These are phyloP conservation scores for Emydoidea blandingii DNA, from an alignment of 2,797 vertebrate genomes.

Conservation along the genomic window DNA sequence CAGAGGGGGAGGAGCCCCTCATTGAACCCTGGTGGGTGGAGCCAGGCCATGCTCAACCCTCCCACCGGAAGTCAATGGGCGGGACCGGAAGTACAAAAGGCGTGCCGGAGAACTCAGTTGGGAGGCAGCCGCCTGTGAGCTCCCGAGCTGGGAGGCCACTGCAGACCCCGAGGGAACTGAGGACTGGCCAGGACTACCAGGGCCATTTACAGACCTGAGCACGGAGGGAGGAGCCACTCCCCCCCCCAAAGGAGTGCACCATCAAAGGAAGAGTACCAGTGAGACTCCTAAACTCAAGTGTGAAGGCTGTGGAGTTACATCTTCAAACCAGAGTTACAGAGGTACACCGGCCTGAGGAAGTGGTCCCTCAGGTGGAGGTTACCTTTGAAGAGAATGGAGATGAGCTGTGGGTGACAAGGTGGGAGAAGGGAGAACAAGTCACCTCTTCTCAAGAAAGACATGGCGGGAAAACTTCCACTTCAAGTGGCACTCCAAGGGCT, in stretches of 20 bases:
- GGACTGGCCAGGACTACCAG: too few species aligned
- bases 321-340: background rate
- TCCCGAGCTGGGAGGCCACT: too few species aligned
- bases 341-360: background rate
- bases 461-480: background rate
- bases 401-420: background rate
- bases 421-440: background rate
- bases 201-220: too few species aligned
- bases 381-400: background rate
- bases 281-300: background rate
- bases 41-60: too few species aligned
- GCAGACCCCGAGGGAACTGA: too few species aligned
- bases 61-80: too few species aligned
- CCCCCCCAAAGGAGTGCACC: background rate
- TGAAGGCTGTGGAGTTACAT: background rate
- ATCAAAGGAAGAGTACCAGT: background rate
- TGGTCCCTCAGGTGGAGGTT: background rate
- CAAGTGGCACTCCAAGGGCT: background rate
- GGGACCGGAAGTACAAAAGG: too few species aligned
- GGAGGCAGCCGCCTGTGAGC: too few species aligned
- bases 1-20: too few species aligned
- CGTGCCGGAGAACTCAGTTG: too few species aligned
- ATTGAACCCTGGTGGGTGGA: too few species aligned
- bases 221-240: too few species aligned
- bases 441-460: background rate